phyloP scores from a whole-genome alignment of 2,888 invertebrate species.

The Odontothrips loti region DNA sequence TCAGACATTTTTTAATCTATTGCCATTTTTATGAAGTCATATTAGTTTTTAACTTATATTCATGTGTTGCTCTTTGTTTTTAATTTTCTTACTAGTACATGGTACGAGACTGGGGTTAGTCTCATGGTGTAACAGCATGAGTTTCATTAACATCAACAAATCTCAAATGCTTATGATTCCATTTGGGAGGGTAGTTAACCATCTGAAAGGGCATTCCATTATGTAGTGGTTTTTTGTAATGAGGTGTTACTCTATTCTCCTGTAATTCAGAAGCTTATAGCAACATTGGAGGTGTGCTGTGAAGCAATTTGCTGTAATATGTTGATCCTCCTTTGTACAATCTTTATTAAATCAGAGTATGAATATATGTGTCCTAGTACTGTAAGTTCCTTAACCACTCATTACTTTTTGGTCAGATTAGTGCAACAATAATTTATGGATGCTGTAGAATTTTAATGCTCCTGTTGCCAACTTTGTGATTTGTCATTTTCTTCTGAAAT shows the following conservation, averaged over 20 bases:
- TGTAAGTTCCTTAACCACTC: constrained; percentile 1
- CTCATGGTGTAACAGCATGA: background rate
- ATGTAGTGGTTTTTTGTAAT: background rate
- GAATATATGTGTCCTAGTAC: background rate
- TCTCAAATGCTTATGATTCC: no score
- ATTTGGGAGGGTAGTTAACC: background rate
- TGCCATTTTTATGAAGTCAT: background rate
- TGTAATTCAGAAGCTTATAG: background rate
- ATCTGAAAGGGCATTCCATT: background rate
- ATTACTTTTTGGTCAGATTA: background rate
- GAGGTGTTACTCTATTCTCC: background rate
- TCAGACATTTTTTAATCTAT: background rate
- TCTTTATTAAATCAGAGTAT: constrained; percentile 14
- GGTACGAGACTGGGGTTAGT: background rate
- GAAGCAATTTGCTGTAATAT: constrained; percentile 9
- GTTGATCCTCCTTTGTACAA: constrained; percentile 20
- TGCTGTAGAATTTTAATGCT: background rate
- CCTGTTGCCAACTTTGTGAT: background rate
- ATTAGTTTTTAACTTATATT: background rate
- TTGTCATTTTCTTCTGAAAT: background rate
- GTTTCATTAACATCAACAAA: no score
- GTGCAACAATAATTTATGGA: background rate
- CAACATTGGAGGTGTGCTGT: background rate
- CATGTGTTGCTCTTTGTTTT: background rate
- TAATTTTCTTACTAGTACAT: background rate